A percentile compares a stretch with the other conserved stretches of the same genome.
These are phyloP conservation scores for Hemaris fuciformis DNA, from an alignment of 2,888 invertebrate species.

Conservation along the genomic window DNA sequence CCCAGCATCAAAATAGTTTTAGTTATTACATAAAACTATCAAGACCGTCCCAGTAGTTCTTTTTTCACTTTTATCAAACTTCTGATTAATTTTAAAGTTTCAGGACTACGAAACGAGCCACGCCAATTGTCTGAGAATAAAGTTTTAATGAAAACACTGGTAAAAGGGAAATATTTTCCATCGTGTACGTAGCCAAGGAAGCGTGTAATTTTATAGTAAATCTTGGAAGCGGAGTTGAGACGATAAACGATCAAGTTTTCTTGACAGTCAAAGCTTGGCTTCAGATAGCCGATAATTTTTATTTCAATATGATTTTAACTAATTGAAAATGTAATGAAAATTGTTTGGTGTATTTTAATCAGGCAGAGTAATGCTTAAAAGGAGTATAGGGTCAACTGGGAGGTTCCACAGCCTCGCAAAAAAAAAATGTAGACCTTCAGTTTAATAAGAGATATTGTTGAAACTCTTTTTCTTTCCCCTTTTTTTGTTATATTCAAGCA, in stretches of 20 bases:
- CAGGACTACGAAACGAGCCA: background rate
- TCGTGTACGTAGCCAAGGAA: background rate
- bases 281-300: background rate
- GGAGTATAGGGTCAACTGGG: no score
- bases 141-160: conserved; percentile 25
- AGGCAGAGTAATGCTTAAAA: no score
- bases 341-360: background rate
- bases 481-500: no score
- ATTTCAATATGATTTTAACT: no score
- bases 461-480: no score
- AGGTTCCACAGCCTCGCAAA: no score
- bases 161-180: conserved; percentile 15
- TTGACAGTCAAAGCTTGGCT: background rate
- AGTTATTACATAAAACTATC: no score
- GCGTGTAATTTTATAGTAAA: conserved; percentile 8
- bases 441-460: no score
- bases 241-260: background rate
- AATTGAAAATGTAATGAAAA: background rate
- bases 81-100: conserved; percentile 6
- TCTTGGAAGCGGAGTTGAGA: background rate
- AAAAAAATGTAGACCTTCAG: no score
- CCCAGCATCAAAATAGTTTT: no score
- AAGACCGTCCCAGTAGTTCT: no score
- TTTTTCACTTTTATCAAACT: background rate
- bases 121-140: conserved; percentile 10